Base-by-base conservation (phyloP, 2,113 vertebrate genomes). In the Stigmatopora nigra region DNA sequence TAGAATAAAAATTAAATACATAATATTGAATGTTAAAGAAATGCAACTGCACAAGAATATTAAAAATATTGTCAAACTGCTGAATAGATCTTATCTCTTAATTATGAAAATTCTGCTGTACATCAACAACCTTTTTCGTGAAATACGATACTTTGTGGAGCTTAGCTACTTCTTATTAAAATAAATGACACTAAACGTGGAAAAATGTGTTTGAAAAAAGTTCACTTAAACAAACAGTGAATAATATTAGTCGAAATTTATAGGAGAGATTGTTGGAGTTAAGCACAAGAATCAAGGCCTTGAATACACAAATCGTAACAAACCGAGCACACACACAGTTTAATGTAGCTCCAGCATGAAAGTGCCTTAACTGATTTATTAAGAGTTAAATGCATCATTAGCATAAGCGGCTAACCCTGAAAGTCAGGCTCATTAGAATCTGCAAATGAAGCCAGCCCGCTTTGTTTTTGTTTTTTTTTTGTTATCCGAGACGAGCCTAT, bases 361-460 rank as follows among this genome's bases (percentile, higher is more conserved):
- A 73, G 84, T 85, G 86, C 85, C 84, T 85, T 86, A 82, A 83
- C 84, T 86, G 86, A 90, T 88, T 90, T 87, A 90, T 89, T 87
- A 87, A 76, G 60, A 78, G 81, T 88, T 89, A 88, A 91, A 88
- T 62, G 87, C 84, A 57, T 88, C 90, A 90, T 90, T 91, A 91
- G 86, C 78, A 78, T 77, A 80, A 81, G 82, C 86, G 79, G 86
- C 85, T 89, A 88, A 89, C 85, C 84, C 87, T 84, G 82, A 90
- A 89, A 86, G 78, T 64, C 69, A 76, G 72, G 61, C 79, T 81
- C 84, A 88, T 89, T 89, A 90, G 85, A 86, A 90, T 88, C 89
- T 88, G 86, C 81, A 88, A 89, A 90, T 88, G 58, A 2, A 66
- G 70, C 64, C 64, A 73, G 78, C 65, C 61, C n/a, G 48, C 77